Percentiles rank a stretch among this genome's conserved stretches.
phyloP scores from a whole-genome alignment of 2,888 invertebrate species.

The Coecobrya sp. region DNA sequence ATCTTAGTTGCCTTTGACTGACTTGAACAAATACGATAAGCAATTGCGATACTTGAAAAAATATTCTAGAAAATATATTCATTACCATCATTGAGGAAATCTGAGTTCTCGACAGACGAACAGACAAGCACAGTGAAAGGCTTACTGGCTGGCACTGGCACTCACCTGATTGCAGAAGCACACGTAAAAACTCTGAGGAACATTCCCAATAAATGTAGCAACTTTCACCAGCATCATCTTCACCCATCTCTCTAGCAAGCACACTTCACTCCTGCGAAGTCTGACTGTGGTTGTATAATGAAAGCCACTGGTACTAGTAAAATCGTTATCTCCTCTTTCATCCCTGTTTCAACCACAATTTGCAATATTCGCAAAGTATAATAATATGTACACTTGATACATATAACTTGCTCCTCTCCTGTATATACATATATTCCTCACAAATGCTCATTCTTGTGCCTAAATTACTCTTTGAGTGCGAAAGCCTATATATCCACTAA shows the following conservation, averaged over 20 bases:
- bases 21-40: too few relatives aligned
- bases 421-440: background rate
- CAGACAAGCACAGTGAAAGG: too few relatives aligned
- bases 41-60: too few relatives aligned
- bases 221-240: background rate
- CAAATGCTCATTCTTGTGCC: background rate
- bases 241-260: background rate
- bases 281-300: background rate
- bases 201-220: background rate
- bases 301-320: conserved; percentile 3
- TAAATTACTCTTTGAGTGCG: background rate
- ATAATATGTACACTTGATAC: conserved; percentile 11
- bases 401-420: background rate
- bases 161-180: too few relatives aligned
- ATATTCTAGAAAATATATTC: too few relatives aligned
- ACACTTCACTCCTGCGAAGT: background rate
- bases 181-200: too few relatives aligned
- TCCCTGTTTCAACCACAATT: background rate
- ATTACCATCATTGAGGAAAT: background rate
- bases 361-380: background rate
- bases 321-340: background rate
- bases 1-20: too few relatives aligned
- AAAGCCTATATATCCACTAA: background rate
- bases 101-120: too few relatives aligned
- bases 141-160: too few relatives aligned